Conservation (phyloP, 2,888 invertebrate species). For the Drosophila algonquin region DNA sequence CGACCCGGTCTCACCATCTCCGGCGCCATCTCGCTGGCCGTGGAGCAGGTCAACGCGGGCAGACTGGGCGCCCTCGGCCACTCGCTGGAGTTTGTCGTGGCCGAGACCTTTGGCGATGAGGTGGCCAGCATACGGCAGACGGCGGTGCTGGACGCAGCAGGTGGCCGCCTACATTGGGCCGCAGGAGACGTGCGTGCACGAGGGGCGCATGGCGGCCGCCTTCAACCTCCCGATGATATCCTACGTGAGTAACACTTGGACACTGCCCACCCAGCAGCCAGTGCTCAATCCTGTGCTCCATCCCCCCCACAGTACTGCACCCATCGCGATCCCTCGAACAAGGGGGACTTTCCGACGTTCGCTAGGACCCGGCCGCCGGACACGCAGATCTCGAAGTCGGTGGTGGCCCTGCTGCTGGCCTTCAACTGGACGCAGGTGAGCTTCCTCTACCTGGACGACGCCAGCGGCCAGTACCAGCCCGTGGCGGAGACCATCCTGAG, state of each 20-base stretch:
- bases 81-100: conserved; percentile 90
- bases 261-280: background rate
- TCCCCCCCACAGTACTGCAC: conserved; percentile 92
- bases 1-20: conserved; percentile 89
- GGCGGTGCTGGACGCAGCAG: conserved; percentile 92
- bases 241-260: conserved; percentile 89
- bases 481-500: conserved; percentile 91
- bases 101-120: conserved; percentile 96
- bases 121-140: conserved; percentile 93
- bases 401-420: conserved; percentile 91
- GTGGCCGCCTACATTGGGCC: conserved; percentile 95
- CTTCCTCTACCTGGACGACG: conserved; percentile 92
- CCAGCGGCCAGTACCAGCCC: conserved; percentile 89
- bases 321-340: conserved; percentile 94
- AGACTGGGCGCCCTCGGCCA: conserved; percentile 87
- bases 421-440: conserved; percentile 96
- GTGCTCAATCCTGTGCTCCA: background rate
- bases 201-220: conserved; percentile 96
- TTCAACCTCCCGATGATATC: conserved; percentile 98
- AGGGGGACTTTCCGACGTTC: conserved; percentile 94
- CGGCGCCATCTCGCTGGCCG: conserved; percentile 94
- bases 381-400: conserved; percentile 96
- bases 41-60: conserved; percentile 90
- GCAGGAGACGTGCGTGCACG: conserved; percentile 92
- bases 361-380: conserved; percentile 96